Conservation (phyloP, 2,888 invertebrate genomes). For the Pyrochroa serraticornis region DNA sequence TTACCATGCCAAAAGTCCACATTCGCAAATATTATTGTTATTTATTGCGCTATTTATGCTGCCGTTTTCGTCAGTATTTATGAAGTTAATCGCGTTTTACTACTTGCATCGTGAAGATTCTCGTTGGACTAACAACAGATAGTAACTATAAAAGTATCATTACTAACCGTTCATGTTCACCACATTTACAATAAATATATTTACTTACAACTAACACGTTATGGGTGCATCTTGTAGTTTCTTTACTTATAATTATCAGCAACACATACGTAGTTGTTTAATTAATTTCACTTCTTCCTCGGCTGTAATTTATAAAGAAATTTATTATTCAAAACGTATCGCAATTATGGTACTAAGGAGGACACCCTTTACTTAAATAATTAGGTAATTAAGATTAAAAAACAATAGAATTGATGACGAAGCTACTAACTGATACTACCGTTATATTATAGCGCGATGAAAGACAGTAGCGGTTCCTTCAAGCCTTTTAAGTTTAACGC, state of each 20-base stretch:
- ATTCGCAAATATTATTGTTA: conserved; percentile 18
- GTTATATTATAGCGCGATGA: too few relatives aligned
- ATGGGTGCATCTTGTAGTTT: background rate
- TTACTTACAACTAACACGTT: background rate
- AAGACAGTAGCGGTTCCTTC: too few relatives aligned
- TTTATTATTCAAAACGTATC: too few relatives aligned
- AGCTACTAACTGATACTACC: too few relatives aligned
- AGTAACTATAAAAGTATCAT: conserved; percentile 3
- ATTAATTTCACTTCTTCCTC: background rate
- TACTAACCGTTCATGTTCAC: background rate
- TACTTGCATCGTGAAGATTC: background rate
- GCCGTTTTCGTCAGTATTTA: conserved; percentile 15
- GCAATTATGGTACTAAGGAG: too few relatives aligned
- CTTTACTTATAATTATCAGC: background rate
- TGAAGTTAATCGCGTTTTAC: conserved; percentile 20
- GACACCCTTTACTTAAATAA: too few relatives aligned
- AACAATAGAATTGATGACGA: too few relatives aligned
- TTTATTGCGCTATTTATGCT: conserved; percentile 10
- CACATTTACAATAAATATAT: background rate
- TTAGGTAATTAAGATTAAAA: too few relatives aligned
- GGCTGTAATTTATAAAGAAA: too few relatives aligned
- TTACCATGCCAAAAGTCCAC: conserved; percentile 10
- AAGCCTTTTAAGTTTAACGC: too few relatives aligned
- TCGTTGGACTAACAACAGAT: conserved; percentile 2
- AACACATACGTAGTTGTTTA: background rate